A percentile compares a stretch with the other conserved stretches of the same genome.
Conservation (phyloP, 1,140 invertebrate species). For the Cherax destructor region DNA sequence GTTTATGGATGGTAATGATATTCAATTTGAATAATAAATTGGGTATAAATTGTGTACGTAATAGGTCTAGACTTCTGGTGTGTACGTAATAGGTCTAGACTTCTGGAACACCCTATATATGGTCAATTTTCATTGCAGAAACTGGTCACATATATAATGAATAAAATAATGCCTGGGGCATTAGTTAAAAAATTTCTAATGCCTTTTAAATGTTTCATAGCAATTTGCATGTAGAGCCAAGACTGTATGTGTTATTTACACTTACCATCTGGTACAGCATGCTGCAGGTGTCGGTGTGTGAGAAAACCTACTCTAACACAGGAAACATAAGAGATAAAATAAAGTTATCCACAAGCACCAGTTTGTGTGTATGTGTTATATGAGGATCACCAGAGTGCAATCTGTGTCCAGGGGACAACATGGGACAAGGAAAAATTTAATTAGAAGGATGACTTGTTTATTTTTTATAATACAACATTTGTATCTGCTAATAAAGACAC, state of each 20-base stretch:
- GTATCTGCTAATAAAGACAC: constrained; percentile 71
- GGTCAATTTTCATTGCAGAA: background rate
- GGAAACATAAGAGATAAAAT: background rate
- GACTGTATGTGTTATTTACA: background rate
- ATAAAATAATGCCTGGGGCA: background rate
- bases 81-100: no score
- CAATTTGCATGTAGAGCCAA: background rate
- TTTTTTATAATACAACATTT: constrained; percentile 70
- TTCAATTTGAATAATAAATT: no score
- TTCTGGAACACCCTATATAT: no score
- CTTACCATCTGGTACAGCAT: constrained; percentile 9
- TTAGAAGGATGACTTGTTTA: constrained; percentile 69
- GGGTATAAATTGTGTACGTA: no score
- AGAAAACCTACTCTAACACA: background rate
- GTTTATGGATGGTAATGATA: no score
- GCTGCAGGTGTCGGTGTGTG: background rate
- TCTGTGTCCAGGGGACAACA: constrained; percentile 66
- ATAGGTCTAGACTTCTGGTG: no score
- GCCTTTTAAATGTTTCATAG: background rate
- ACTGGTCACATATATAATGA: background rate
- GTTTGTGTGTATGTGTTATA: constrained; percentile 28
- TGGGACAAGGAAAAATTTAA: constrained; percentile 60
- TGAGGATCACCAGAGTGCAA: constrained; percentile 68
- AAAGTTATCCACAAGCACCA: constrained; percentile 2
- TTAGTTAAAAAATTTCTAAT: background rate